Percentiles rank a stretch among this genome's conserved stretches.
phyloP scores from a whole-genome alignment of 2,113 vertebrate species.

The Ibidorhyncha struthersii region DNA sequence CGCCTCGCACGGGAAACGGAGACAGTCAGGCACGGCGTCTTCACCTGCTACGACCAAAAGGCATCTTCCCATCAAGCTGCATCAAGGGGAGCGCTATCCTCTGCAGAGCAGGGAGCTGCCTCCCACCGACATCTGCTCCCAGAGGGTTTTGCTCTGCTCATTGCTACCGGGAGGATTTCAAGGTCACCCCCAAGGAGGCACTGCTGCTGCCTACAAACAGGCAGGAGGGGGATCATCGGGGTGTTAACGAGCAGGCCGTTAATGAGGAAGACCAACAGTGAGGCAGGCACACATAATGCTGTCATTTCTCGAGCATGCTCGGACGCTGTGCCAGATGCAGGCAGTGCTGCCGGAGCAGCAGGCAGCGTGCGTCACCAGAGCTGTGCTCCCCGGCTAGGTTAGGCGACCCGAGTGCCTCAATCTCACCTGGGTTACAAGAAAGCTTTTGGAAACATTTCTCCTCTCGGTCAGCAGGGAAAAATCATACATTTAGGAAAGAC shows the following conservation, averaged over 20 bases:
- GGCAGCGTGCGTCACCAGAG: background rate
- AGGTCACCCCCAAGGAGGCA: background rate
- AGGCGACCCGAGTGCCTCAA: background rate
- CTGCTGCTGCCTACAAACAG: background rate
- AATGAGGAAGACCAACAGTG: accelerated
- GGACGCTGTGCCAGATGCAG: accelerated
- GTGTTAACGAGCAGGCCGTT: background rate
- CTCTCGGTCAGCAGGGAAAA: background rate
- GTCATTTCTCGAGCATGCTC: background rate
- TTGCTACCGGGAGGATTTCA: background rate
- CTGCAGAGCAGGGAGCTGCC: background rate
- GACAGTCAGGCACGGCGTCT: accelerated
- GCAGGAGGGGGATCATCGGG: accelerated
- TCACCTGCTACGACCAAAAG: background rate
- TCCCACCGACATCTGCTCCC: background rate
- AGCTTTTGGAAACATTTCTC: background rate
- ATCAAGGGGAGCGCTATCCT: background rate
- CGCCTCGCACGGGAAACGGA: background rate
- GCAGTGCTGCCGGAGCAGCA: background rate
- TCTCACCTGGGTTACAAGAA: background rate
- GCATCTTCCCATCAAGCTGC: background rate
- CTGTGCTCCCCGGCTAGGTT: accelerated
- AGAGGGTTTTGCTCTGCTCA: accelerated
- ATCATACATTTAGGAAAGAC: accelerated
- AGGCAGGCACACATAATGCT: background rate